Conservation (phyloP, 2,888 invertebrate genomes). For the Drosophila nr. medialis region DNA sequence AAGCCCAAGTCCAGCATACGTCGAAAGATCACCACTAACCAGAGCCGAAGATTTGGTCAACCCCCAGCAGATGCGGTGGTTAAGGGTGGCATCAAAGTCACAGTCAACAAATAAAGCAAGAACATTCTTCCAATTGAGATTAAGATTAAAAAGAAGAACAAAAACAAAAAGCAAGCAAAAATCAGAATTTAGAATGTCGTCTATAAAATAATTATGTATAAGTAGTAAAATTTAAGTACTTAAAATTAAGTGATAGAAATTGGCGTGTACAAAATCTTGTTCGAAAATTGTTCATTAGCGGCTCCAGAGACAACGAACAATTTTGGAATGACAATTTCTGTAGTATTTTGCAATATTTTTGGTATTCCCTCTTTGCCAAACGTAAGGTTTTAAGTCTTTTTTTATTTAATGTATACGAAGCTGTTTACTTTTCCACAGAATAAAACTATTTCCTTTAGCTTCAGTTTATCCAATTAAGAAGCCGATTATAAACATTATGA, state of each 20-base stretch:
- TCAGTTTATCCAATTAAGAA: slow-evolving; percentile 19
- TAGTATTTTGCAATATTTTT: slow-evolving; percentile 32
- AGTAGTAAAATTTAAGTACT: slow-evolving; percentile 44
- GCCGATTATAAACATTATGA: slow-evolving; percentile 2
- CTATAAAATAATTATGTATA: slow-evolving; percentile 19
- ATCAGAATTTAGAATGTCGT: slow-evolving; percentile 2
- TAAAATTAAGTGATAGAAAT: slow-evolving; percentile 23
- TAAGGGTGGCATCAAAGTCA: slow-evolving; percentile 82
- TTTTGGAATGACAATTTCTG: slow-evolving; percentile 71
- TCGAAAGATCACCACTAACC: slow-evolving; percentile 64
- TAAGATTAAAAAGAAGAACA: slow-evolving; percentile 25
- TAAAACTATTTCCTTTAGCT: slow-evolving; percentile 22
- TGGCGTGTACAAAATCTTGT: slow-evolving; percentile 62
- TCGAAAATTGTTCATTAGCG: slow-evolving; percentile 68
- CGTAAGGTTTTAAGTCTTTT: slow-evolving; percentile 43
- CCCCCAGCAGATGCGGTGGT: slow-evolving; percentile 83
- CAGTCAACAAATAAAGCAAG: slow-evolving; percentile 62
- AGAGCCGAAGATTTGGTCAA: slow-evolving; percentile 76
- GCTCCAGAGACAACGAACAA: slow-evolving; percentile 50
- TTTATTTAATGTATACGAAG: slow-evolving; percentile 50
- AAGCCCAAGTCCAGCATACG: slow-evolving; percentile 72
- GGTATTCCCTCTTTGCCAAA: slow-evolving; percentile 51
- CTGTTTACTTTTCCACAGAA: slow-evolving; percentile 26
- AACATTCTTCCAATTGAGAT: slow-evolving; percentile 38
- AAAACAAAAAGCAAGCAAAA: background rate